These are phyloP conservation scores for Potamarius usumacintae DNA, from an alignment of 2,113 vertebrate genomes.

Conservation along the genomic window DNA sequence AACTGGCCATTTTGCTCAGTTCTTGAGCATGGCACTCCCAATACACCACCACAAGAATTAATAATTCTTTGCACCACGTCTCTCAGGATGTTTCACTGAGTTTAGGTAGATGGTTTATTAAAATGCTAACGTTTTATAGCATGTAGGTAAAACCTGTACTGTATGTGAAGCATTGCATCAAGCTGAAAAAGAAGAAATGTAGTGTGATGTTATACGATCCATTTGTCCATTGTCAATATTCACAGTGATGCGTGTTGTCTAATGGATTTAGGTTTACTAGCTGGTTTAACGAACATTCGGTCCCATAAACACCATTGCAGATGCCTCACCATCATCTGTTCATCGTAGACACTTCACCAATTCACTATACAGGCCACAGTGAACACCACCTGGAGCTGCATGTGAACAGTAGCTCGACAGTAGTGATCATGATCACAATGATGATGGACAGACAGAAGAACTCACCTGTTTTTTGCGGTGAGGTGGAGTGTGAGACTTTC, in stretches of 20 bases:
- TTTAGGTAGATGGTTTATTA: neutral
- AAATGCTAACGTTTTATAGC: neutral
- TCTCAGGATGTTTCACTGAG: neutral
- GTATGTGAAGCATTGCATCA: neutral
- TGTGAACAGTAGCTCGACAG: neutral
- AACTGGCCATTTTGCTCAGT: neutral
- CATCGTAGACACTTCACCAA: neutral
- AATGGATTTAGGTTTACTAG: neutral
- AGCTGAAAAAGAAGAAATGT: too few relatives aligned
- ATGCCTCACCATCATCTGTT: neutral
- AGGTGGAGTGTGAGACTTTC: slow-evolving; percentile 89
- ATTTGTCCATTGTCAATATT: neutral
- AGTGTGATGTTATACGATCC: neutral
- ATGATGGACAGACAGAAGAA: slow-evolving; percentile 13
- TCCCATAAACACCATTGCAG: neutral
- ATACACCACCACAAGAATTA: neutral
- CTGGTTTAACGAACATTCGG: neutral
- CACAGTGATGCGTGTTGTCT: neutral
- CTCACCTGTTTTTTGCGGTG: slow-evolving; percentile 93
- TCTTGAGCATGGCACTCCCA: neutral
- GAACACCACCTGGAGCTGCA: neutral
- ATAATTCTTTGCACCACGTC: neutral
- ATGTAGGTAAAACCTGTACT: neutral
- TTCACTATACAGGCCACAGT: neutral
- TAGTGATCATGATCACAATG: neutral